Evolutionary conservation across 2,113 vertebrate species (phyloP), one percentile per base, ranked within the genome.

Genomic region (Epinephelus fuscoguttatus): DNA sequence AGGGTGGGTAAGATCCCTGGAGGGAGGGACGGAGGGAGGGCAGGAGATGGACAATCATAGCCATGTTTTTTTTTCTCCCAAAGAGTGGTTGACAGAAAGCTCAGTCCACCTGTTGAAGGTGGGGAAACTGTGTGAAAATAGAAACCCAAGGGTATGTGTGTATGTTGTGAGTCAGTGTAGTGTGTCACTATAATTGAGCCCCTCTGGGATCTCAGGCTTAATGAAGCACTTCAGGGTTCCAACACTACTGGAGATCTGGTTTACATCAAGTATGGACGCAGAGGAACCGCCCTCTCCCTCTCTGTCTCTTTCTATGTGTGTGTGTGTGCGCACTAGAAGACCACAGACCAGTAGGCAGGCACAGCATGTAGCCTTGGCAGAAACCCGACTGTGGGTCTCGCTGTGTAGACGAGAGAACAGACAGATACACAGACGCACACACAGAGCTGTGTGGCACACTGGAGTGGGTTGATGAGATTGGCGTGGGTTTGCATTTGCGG

Each of bases 161-260:
- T 45, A 61, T 81, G 64, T 62, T 66, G 50, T 78, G 62, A 86
- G 70, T 85, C 80, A 76, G 78, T 73, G 63, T 81, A 67, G 77
- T 66, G 67, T 81, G 53, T 86, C 59, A 79, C 70, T 91, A 73
- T 87, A 90, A 88, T 82, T 84, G 69, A 75, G 61, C 66, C 83
- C 86, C 21, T 13, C 45, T 42, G 62, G 80, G 88, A 67, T 66
- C 80, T 70, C 42, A 71, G 81, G 59, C 72, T 85, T 93, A 93
- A 92, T 89, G 84, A 92, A 84, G 91, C 85, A 63, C 81, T 81
- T 70, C 67, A 81, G 61, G 67, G 82, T 90, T 90, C 83, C 80
- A 89, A 73, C 86, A 81, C 79, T 61, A 81, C 80, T 82, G 64
- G 72, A 72, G 88, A 85, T 92, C 91, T 94, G 93, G 90, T 91